These are phyloP conservation scores for Armadillidium nasatum DNA, from an alignment of 1,140 invertebrate species.

Conservation along the genomic window DNA sequence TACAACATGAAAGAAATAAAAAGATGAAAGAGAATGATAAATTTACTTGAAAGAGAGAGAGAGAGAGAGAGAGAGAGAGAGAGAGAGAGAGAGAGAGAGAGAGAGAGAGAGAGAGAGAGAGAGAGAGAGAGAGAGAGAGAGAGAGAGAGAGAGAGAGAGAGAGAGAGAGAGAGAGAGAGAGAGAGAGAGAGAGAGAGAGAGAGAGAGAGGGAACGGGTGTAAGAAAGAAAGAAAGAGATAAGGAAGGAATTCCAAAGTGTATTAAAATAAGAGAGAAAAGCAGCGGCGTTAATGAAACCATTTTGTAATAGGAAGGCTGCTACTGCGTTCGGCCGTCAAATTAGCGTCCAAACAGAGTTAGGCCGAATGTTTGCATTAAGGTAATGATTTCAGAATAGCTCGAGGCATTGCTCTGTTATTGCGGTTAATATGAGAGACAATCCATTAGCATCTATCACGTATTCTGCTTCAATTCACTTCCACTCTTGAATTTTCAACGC, in stretches of 20 bases:
- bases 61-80: too few species aligned
- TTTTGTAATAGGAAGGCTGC: not conserved
- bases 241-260: too few species aligned
- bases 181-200: conserved; percentile 11
- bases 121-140: not conserved
- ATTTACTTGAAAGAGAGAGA: too few species aligned
- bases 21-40: too few species aligned
- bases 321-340: not conserved
- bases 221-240: not conserved
- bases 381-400: not conserved
- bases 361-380: conserved; percentile 3
- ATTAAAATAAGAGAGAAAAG: not conserved
- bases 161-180: conserved; percentile 9
- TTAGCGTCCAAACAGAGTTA: conserved; percentile 7
- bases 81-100: not conserved
- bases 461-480: not conserved
- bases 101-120: conserved; percentile 3
- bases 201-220: not conserved
- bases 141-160: conserved; percentile 7
- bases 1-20: too few species aligned
- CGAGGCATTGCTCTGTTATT: not conserved
- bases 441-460: conserved; percentile 6
- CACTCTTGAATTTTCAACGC: not conserved
- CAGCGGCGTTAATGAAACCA: not conserved
- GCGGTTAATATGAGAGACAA: conserved; percentile 9